Conservation (phyloP, 2,113 vertebrate genomes). For the Apaloderma vittatum region DNA sequence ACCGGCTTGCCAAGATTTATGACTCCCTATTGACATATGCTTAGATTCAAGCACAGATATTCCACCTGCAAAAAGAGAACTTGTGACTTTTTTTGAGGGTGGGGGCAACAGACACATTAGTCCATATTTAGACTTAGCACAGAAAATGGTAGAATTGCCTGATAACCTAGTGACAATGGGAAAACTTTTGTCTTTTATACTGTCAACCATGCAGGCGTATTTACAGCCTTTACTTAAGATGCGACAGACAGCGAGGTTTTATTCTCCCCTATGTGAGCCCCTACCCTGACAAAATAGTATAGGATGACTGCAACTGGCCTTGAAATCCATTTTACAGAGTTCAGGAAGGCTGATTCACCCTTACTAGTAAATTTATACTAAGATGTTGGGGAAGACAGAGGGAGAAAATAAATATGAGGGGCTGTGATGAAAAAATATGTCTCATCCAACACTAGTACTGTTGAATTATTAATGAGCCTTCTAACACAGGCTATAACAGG, state of each 20-base stretch:
- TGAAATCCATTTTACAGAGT: background rate
- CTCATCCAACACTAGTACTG: background rate
- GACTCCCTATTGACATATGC: background rate
- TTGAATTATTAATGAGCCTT: background rate
- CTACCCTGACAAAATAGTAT: background rate
- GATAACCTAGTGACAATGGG: background rate
- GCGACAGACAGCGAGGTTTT: background rate
- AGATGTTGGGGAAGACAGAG: background rate
- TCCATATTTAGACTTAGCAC: background rate
- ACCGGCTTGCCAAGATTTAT: background rate
- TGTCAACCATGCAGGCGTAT: fast-evolving
- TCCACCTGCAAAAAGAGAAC: background rate
- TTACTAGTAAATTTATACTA: background rate
- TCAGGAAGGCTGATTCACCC: background rate
- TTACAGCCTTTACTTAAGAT: background rate
- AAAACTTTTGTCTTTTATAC: background rate
- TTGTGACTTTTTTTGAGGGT: background rate
- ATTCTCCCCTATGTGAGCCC: fast-evolving
- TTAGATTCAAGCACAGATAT: background rate
- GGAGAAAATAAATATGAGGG: background rate
- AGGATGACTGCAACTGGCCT: background rate
- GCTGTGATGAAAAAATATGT: background rate
- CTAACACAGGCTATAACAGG: background rate
- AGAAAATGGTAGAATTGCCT: background rate
- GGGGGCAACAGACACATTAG: background rate